Conservation (phyloP, 2,113 vertebrate genomes). For the Elephantulus edwardii region DNA sequence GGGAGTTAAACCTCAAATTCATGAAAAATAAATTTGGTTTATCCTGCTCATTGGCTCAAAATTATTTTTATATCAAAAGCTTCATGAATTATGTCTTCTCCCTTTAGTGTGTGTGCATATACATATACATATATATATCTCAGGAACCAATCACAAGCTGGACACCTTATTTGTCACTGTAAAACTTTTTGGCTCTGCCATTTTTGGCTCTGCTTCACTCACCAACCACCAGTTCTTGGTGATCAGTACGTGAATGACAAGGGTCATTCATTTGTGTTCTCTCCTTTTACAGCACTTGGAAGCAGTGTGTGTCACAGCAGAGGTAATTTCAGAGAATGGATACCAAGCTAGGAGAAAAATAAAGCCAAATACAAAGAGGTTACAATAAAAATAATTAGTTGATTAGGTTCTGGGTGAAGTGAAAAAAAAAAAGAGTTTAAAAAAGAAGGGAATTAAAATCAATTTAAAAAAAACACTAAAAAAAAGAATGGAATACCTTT, state of each 20-base stretch:
- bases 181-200: not conserved
- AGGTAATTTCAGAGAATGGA: too few species aligned
- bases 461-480: too few species aligned
- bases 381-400: too few species aligned
- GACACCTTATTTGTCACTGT: not conserved
- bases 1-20: not conserved
- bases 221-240: not conserved
- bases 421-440: too few species aligned
- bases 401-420: too few species aligned
- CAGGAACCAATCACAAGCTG: constrained; percentile 46
- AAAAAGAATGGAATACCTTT: too few species aligned
- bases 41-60: constrained; percentile 31
- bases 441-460: too few species aligned
- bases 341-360: too few species aligned
- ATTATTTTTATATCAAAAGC: not conserved
- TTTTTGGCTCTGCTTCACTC: too few species aligned
- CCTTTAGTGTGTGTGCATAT: constrained; percentile 28
- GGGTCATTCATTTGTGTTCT: not conserved
- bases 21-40: constrained; percentile 20
- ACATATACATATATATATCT: too few species aligned
- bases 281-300: constrained; percentile 43
- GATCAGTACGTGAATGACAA: not conserved
- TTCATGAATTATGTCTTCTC: not conserved
- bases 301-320: constrained; percentile 47
- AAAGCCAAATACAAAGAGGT: too few species aligned